Evolutionary conservation across 2,797 vertebrate species (phyloP).

Genomic region (Notolabrus celidotus): DNA sequence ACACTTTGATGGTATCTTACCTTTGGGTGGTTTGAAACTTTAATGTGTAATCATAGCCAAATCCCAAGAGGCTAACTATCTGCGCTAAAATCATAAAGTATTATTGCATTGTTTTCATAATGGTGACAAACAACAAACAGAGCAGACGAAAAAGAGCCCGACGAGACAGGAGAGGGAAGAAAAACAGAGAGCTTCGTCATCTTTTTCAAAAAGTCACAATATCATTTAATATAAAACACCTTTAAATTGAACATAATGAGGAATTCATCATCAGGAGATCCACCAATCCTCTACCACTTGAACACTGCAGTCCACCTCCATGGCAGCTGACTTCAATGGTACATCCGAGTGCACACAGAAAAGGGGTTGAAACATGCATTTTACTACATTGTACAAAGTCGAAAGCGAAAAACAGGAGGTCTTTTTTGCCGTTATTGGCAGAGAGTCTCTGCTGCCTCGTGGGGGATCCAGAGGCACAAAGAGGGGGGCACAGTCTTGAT

Average conservation of each 20-base stretch:
- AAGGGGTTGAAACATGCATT: slow-evolving; percentile 88
- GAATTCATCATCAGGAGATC: slow-evolving; percentile 73
- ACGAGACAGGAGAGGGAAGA: slow-evolving; percentile 55
- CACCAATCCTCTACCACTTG: slow-evolving; percentile 68
- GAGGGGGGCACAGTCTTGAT: slow-evolving; percentile 76
- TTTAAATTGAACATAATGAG: slow-evolving; percentile 82
- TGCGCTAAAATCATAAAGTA: slow-evolving; percentile 64
- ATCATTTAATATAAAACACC: slow-evolving; percentile 90
- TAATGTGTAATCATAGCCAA: slow-evolving; percentile 72
- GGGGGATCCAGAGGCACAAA: slow-evolving; percentile 73
- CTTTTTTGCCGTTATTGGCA: slow-evolving; percentile 69
- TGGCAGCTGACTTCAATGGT: slow-evolving; percentile 70
- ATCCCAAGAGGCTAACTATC: slow-evolving; percentile 54
- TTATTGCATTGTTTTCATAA: slow-evolving; percentile 70
- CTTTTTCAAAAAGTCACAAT: slow-evolving; percentile 87
- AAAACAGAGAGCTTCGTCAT: slow-evolving; percentile 66
- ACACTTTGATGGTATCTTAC: slow-evolving; percentile 60
- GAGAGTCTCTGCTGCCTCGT: slow-evolving; percentile 71
- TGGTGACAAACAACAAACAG: slow-evolving; percentile 49
- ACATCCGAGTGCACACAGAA: slow-evolving; percentile 81
- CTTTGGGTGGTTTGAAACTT: slow-evolving; percentile 76
- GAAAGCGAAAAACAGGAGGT: slow-evolving; percentile 70
- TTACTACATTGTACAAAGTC: slow-evolving; percentile 85
- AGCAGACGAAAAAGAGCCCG: slow-evolving; percentile 21
- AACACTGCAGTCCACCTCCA: slow-evolving; percentile 61